A percentile compares a stretch with the other conserved stretches of the same genome.
Conservation (phyloP, 2,888 invertebrate species). For the Rhorus exstirpatorius region DNA sequence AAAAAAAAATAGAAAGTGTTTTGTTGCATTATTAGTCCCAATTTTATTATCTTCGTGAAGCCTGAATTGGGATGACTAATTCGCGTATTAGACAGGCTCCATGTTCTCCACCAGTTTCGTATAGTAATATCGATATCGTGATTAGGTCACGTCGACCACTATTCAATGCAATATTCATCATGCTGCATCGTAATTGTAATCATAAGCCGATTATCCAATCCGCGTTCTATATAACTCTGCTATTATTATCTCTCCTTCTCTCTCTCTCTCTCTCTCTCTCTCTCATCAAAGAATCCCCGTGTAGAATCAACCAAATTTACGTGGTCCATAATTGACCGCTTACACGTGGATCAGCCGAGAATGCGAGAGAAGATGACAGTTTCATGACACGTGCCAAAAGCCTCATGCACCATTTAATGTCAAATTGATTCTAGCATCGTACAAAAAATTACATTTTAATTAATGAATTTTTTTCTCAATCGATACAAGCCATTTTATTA, state of each 20-base stretch:
- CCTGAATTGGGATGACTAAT: background rate
- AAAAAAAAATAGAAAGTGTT: background rate
- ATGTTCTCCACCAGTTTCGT: background rate
- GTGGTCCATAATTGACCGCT: constrained; percentile 15
- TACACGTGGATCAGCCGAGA: background rate
- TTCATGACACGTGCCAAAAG: background rate
- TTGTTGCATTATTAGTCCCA: background rate
- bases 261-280: background rate
- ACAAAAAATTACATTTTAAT: too few relatives aligned
- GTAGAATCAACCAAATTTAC: background rate
- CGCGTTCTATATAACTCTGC: background rate
- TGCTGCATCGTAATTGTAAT: constrained; percentile 47
- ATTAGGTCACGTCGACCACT: background rate
- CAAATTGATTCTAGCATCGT: too few relatives aligned
- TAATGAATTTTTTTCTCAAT: too few relatives aligned
- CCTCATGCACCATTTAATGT: too few relatives aligned
- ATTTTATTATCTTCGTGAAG: background rate
- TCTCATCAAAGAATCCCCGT: background rate
- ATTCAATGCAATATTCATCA: background rate
- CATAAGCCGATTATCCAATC: constrained; percentile 50
- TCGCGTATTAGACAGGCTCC: background rate
- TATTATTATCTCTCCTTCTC: background rate
- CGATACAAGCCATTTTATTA: too few relatives aligned
- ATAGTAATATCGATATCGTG: constrained; percentile 27
- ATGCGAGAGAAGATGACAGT: background rate